Evolutionary conservation across 2,113 vertebrate species (phyloP).

Genomic region (Bufo bufo): DNA sequence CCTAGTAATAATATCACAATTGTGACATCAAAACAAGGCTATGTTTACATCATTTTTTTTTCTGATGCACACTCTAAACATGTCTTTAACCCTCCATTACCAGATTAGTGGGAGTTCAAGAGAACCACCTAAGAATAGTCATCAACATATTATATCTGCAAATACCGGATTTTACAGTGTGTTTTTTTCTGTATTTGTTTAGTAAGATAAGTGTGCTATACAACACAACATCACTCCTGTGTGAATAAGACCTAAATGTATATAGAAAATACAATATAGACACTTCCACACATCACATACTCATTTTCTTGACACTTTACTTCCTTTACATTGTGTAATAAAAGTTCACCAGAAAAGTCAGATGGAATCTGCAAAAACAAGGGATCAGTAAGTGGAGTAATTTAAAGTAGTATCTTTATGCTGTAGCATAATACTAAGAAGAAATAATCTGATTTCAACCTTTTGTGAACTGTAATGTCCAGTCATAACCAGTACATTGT

Average conservation of each 20-base stretch:
- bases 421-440: not conserved
- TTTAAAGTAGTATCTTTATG: conserved; percentile 21
- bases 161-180: too few relatives aligned
- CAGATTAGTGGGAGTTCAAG: too few relatives aligned
- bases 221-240: not conserved
- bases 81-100: too few relatives aligned
- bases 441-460: conserved; percentile 5
- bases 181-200: too few relatives aligned
- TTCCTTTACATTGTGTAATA: not conserved
- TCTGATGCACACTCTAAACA: too few relatives aligned
- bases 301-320: not conserved
- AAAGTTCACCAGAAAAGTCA: not conserved
- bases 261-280: not conserved
- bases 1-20: too few relatives aligned
- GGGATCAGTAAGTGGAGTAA: conserved; percentile 22
- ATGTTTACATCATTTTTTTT: too few relatives aligned
- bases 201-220: not conserved
- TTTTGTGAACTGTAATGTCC: conserved; percentile 16
- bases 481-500: conserved; percentile 11
- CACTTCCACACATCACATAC: not conserved
- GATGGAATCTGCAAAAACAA: conserved; percentile 18
- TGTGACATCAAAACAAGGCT: too few relatives aligned
- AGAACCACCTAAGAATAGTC: too few relatives aligned
- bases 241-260: not conserved
- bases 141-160: too few relatives aligned